Percentiles rank a stretch among this genome's conserved stretches.
Conservation (phyloP, 2,888 invertebrate species). For the Coelopa pilipes region DNA sequence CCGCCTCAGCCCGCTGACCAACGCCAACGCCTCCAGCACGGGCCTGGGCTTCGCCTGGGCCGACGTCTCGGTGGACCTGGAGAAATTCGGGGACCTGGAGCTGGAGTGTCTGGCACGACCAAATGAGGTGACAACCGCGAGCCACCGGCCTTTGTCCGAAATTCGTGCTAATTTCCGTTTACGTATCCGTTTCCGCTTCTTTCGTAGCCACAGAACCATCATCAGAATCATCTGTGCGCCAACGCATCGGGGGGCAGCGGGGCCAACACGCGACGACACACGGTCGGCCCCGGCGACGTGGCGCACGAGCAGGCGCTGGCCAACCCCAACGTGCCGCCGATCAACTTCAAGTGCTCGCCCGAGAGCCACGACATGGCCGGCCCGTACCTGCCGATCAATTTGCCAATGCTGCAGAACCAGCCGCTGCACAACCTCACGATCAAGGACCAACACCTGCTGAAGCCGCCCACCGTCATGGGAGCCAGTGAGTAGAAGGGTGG, state of each 20-base stretch:
- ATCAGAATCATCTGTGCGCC: constrained; percentile 57
- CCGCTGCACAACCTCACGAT: constrained; percentile 87
- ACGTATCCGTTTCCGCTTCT: background rate
- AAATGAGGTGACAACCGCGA: constrained; percentile 53
- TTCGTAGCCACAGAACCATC: constrained; percentile 47
- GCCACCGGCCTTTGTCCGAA: background rate
- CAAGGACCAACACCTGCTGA: constrained; percentile 92
- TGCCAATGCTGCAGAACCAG: constrained; percentile 85
- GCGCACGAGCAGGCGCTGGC: constrained; percentile 82
- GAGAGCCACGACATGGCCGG: constrained; percentile 52
- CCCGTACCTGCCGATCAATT: constrained; percentile 83
- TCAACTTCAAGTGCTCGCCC: constrained; percentile 63
- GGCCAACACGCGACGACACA: constrained; percentile 82
- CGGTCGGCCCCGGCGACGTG: constrained; percentile 92
- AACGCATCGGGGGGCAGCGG: constrained; percentile 48
- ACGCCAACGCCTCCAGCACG: constrained; percentile 53
- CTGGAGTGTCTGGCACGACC: constrained; percentile 60
- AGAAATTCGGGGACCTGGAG: constrained; percentile 65
- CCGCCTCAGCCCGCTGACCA: constrained; percentile 65
- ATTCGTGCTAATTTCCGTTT: background rate
- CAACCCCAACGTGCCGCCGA: constrained; percentile 64
- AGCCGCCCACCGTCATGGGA: constrained; percentile 91
- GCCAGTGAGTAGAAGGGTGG: constrained; percentile 71
- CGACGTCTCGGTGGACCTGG: constrained; percentile 63
- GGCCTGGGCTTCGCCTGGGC: constrained; percentile 59